Conservation (phyloP, 2,888 invertebrate species). For the Camponotus fellah region DNA sequence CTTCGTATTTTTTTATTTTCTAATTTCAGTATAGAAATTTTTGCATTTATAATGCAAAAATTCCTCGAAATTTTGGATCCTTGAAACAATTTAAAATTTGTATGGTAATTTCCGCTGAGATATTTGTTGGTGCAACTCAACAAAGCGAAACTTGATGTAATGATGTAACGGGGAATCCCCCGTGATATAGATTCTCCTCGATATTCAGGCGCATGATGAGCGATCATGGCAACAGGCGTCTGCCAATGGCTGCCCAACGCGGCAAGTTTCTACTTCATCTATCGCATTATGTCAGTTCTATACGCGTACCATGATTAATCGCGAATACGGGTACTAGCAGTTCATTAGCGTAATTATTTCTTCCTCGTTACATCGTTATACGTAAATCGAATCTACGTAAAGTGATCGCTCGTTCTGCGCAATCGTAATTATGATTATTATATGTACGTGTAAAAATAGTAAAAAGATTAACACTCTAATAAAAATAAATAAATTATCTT, state of each 20-base stretch:
- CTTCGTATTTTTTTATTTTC: not conserved
- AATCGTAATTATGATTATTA: constrained; percentile 24
- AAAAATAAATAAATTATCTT: constrained; percentile 34
- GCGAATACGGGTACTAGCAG: constrained; percentile 35
- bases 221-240: constrained; percentile 52
- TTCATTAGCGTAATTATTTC: constrained; percentile 55
- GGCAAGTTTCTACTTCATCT: constrained; percentile 65
- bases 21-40: not conserved
- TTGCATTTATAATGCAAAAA: not conserved
- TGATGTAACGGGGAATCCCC: constrained; percentile 23
- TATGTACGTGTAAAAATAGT: not conserved
- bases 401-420: constrained; percentile 26
- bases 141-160: constrained; percentile 26
- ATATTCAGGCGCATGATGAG: constrained; percentile 57
- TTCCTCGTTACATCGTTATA: constrained; percentile 38
- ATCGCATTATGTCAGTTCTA: constrained; percentile 50
- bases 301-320: constrained; percentile 46
- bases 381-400: constrained; percentile 37
- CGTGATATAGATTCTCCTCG: constrained; percentile 46
- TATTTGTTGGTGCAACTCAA: not conserved
- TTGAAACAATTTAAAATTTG: not conserved
- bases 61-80: not conserved
- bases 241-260: constrained; percentile 54
- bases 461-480: constrained; percentile 10
- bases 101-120: not conserved